Base-by-base conservation (phyloP, 2,797 vertebrate genomes). In the Bradypodion ventrale region DNA sequence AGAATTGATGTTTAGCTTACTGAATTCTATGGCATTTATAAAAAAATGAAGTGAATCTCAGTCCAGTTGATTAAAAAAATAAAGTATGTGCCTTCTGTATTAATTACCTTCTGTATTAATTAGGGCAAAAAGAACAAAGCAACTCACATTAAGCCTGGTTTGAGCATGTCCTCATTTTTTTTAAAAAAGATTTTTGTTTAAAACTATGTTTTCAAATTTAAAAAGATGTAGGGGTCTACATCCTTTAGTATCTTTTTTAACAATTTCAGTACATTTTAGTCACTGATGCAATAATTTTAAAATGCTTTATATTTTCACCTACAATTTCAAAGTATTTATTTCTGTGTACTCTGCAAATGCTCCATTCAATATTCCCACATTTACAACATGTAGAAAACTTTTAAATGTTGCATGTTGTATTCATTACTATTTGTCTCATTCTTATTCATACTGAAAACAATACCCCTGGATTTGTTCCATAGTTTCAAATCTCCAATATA, bases 391-490 rank as follows among this genome's bases (percentile, higher is more conserved):
- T 79, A 16, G 59, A 44, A 49, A 32, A 89, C 73, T 32, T 69
- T 63, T 88, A 90, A 16, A 2, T 10, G 60, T 86, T 86, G 85
- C 75, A 80, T 63, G 56, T 72, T 42, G 85, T 82, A 85, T 83
- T 49, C 23, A 44, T 89, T 92, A 91, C 62, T 21, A 85, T 88
- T 89, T 89, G 27, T 74, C 44, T 88, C 42, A 82, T 85, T 88
- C 88, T 90, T 90, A 87, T 92, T 92, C 90, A 88, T 92, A 90
- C 80, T 46, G 44, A 86, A 92, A 87, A 86, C 63, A 88, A 88
- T 90, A 88, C 15, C 65, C 80, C 88, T 83, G 59, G 42, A 90
- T 90, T 87, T 92, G 37, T 81, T 89, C 59, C 59, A 78, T 76
- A 21, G 10, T 85, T 88, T 90, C 65, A 87, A 65, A 85, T 92